Percentiles rank a stretch among this genome's conserved stretches.
These are phyloP conservation scores for Spea hammondii DNA, from an alignment of 2,797 vertebrate genomes.

Conservation along the genomic window DNA sequence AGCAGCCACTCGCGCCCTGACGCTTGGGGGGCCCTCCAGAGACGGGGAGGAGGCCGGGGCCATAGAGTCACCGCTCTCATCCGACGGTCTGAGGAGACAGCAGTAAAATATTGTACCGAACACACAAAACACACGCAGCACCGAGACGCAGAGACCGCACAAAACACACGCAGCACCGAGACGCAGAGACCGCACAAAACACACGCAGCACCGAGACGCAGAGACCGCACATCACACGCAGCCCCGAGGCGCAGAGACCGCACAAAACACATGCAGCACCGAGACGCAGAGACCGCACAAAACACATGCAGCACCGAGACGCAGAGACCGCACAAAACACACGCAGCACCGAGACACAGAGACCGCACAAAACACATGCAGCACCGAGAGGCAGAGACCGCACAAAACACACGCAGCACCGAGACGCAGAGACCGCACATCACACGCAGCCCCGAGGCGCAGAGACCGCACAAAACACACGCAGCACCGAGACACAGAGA, in stretches of 20 bases:
- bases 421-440: no score
- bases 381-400: no score
- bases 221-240: no score
- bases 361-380: no score
- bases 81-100: not conserved
- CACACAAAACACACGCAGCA: not conserved
- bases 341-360: no score
- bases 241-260: no score
- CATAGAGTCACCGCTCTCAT: not conserved
- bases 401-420: no score
- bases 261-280: not conserved
- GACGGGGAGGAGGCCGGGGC: not conserved
- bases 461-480: not conserved
- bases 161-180: no score
- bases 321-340: not conserved
- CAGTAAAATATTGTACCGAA: not conserved
- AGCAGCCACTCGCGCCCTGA: conserved; percentile 26
- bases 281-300: not conserved
- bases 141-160: not conserved
- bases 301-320: not conserved
- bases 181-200: no score
- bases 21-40: not conserved
- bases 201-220: no score
- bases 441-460: no score
- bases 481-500: not conserved